Evolutionary conservation across 2,113 vertebrate species (phyloP), one percentile per base, ranked within the genome.

Genomic region (Hemiprocne comata): DNA sequence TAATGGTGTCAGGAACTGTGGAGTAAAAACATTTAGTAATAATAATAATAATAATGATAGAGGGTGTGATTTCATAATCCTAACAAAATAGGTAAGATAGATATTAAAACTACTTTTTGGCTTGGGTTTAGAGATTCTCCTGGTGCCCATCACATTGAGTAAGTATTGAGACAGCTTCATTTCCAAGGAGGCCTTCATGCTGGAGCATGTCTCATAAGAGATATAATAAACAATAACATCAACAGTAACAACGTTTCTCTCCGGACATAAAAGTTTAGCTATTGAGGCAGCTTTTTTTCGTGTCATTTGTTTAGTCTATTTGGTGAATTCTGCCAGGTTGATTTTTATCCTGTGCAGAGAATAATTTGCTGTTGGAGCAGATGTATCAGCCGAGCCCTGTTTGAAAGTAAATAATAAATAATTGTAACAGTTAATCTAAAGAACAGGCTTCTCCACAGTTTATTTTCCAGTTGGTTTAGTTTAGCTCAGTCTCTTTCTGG

Each of bases 251-350:
- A 38, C 20, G 17, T 71, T 85, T 82, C 46, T 90, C 44, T 78
- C 9, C 24, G 31, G 44, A 55, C 44, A 73, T 34, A 64, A 53
- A 92, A 64, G 7, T 18, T 48, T 7, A 81, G 69, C 60, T 57
- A 17, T 21, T 9, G 25, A 78, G 34, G 36, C 83, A 64, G 46
- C 38, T 28, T 12, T 54, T 44, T 55, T 67, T 19, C 53, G 74
- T 36, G 69, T 62, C 38, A 1, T 77, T 96, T 95, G 86, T 95
- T 95, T 94, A 89, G 84, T 87, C 86, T 95, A 1, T 92, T 84
- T 77, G 50, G 88, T 42, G 87, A 77, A 40, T 73, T 76, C 88
- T 80, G 75, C 57, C 79, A 83, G 76, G 76, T 65, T 72, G 73
- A 15, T 66, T 93, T 85, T 90, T 25, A 69, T 29, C 17, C 73